A percentile compares a stretch with the other conserved stretches of the same genome.
Evolutionary conservation across 2,113 vertebrate genomes (phyloP).

Genomic region (Oceanites oceanicus): DNA sequence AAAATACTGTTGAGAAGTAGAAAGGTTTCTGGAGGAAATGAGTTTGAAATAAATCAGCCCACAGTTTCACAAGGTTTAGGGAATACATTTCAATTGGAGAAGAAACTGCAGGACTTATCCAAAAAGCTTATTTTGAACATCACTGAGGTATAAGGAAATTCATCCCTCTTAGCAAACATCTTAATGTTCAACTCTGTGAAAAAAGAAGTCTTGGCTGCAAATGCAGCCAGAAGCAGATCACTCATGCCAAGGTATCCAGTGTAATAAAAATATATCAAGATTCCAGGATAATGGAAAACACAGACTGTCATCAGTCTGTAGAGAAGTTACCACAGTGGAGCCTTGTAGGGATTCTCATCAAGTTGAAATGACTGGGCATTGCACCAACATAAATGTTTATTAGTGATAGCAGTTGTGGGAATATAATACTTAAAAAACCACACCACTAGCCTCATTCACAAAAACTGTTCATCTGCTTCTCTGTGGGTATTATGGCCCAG

Average conservation of each 20-base stretch:
- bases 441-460: neutral
- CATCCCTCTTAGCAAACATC: neutral
- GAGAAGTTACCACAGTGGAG: neutral
- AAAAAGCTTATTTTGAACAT: neutral
- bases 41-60: neutral
- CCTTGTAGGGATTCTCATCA: neutral
- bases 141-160: neutral
- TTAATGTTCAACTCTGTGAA: neutral
- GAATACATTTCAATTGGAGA: neutral
- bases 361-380: neutral
- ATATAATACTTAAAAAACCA: neutral
- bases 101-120: neutral
- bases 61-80: neutral
- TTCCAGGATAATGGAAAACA: neutral
- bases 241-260: neutral
- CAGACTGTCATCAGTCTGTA: neutral
- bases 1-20: neutral
- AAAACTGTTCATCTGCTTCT: neutral
- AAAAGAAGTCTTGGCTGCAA: neutral
- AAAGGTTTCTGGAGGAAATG: neutral
- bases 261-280: neutral
- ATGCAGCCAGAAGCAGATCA: neutral
- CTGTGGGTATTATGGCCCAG: neutral
- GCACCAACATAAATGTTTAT: neutral
- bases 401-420: neutral